Evolutionary conservation across 1,140 invertebrate genomes (phyloP).

Genomic region (Penaeus indicus): DNA sequence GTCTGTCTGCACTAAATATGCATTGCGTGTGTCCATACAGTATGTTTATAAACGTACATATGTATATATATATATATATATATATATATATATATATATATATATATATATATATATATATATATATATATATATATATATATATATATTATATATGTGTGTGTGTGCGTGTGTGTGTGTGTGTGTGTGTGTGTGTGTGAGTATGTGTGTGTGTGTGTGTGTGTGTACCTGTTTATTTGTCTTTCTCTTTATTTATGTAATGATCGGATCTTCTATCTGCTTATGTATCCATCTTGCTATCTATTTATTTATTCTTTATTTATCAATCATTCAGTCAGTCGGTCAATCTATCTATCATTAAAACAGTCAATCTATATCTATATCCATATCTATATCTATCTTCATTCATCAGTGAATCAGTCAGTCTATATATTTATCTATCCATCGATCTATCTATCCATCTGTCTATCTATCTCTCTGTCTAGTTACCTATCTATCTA

Average conservation of each 20-base stretch:
- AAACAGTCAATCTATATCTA: too few species aligned
- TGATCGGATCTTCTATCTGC: too few species aligned
- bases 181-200: not conserved
- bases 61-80: conserved; percentile 21
- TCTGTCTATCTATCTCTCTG: too few species aligned
- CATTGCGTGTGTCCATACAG: too few species aligned
- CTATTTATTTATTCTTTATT: too few species aligned
- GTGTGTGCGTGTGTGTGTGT: not conserved
- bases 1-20: too few species aligned
- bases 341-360: too few species aligned
- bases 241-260: not conserved
- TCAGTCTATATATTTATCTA: not conserved
- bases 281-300: too few species aligned
- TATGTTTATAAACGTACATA: not conserved
- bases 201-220: not conserved
- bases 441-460: not conserved
- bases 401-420: not conserved
- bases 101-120: conserved; percentile 21
- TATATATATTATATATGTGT: not conserved
- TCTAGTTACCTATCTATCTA: too few species aligned
- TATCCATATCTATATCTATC: conserved; percentile 12
- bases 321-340: too few species aligned
- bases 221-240: not conserved
- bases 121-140: conserved; percentile 15
- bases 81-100: conserved; percentile 18